A percentile compares a stretch with the other conserved stretches of the same genome.
Conservation (phyloP, 1,140 invertebrate genomes). For the Hylaeus volcanicus region DNA sequence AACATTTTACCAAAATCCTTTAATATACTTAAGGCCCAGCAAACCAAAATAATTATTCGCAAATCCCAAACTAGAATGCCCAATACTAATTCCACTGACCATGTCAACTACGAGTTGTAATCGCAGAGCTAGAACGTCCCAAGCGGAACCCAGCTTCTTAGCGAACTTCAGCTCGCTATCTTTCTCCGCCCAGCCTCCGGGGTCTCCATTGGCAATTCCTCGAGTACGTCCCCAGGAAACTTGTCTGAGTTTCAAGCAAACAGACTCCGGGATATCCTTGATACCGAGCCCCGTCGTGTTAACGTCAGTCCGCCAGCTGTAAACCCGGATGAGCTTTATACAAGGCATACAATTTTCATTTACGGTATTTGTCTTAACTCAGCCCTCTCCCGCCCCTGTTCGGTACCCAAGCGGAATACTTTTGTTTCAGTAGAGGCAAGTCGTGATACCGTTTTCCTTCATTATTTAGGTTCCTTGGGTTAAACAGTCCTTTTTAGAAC, state of each 20-base stretch:
- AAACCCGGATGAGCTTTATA: background rate
- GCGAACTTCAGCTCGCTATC: background rate
- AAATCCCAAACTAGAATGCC: background rate
- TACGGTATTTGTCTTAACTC: conserved; percentile 1
- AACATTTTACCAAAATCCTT: no score
- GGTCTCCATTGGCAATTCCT: conserved; percentile 4
- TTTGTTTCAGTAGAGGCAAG: no score
- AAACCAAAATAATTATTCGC: no score
- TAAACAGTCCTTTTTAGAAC: no score
- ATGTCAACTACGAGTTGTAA: background rate
- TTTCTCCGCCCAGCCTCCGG: background rate
- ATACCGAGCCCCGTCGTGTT: background rate
- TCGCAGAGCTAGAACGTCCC: no score
- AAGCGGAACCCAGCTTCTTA: background rate
- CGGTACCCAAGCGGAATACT: background rate
- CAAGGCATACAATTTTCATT: conserved; percentile 16
- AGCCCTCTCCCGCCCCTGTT: background rate
- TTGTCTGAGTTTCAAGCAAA: conserved; percentile 11
- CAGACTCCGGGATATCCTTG: conserved; percentile 20
- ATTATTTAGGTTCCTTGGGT: background rate
- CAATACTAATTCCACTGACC: background rate
- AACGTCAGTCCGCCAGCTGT: background rate
- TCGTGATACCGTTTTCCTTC: background rate
- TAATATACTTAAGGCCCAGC: no score
- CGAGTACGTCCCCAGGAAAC: conserved; percentile 5